Conservation (phyloP, 2,797 vertebrate species). For the Propithecus deckenii region DNA sequence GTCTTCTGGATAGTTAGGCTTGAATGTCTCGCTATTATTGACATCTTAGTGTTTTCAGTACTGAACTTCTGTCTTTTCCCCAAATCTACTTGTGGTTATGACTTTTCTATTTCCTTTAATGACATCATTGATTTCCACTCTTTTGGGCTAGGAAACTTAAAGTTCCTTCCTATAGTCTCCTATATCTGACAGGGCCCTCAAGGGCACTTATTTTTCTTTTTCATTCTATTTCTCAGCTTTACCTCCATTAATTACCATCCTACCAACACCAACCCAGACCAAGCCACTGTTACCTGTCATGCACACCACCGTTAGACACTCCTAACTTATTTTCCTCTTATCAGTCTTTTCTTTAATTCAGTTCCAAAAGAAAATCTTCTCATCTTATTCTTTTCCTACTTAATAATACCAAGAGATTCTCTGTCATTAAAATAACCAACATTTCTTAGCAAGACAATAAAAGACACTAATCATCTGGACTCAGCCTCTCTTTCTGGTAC, state of each 20-base stretch:
- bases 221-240: neutral
- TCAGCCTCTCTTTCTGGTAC: neutral
- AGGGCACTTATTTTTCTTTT: neutral
- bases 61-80: too few relatives aligned
- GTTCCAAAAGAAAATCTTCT: neutral
- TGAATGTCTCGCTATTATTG: accelerated
- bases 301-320: accelerated
- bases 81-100: neutral
- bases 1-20: accelerated
- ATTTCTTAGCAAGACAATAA: neutral
- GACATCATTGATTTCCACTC: neutral
- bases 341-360: neutral
- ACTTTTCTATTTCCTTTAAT: neutral
- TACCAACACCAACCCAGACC: neutral
- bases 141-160: neutral
- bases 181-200: accelerated
- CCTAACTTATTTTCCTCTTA: neutral
- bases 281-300: neutral
- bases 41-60: too few relatives aligned
- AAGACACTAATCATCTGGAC: too few relatives aligned
- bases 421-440: neutral
- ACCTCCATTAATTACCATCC: neutral
- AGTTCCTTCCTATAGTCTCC: neutral
- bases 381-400: neutral
- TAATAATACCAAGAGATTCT: neutral